Conservation (phyloP, 2,888 invertebrate species). For the Diaprepes abbreviatus region DNA sequence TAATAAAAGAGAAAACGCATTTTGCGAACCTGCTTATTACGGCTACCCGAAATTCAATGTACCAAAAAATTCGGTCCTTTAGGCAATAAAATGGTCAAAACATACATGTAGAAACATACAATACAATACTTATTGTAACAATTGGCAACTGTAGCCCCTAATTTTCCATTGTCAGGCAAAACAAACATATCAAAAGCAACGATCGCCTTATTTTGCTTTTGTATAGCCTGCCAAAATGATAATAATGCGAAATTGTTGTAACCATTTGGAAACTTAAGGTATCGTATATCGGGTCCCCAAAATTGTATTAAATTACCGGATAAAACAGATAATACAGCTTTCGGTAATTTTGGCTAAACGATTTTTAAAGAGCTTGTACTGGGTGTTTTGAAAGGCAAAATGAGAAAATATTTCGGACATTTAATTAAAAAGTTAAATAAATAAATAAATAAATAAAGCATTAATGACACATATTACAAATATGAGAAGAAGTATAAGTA, state of each 20-base stretch:
- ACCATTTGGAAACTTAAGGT: slow-evolving; percentile 27
- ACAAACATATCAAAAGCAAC: slow-evolving; percentile 45
- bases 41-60: slow-evolving; percentile 33
- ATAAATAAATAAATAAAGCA: too few species aligned
- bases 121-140: slow-evolving; percentile 21
- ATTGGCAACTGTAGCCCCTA: slow-evolving; percentile 37
- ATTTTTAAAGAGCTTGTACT: not conserved
- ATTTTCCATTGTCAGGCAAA: slow-evolving; percentile 44
- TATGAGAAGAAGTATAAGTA: too few species aligned
- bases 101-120: slow-evolving; percentile 11
- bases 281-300: slow-evolving; percentile 38
- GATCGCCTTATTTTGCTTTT: slow-evolving; percentile 37
- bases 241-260: slow-evolving; percentile 40
- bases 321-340: slow-evolving; percentile 17
- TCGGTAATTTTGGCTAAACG: not conserved
- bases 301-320: slow-evolving; percentile 45
- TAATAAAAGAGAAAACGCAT: slow-evolving; percentile 13
- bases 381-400: too few species aligned
- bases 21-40: slow-evolving; percentile 20
- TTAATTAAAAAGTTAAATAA: too few species aligned
- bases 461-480: too few species aligned
- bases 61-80: slow-evolving; percentile 32
- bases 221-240: not conserved
- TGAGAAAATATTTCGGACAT: too few species aligned
- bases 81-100: slow-evolving; percentile 39